phyloP scores from a whole-genome alignment of 2,113 vertebrate genomes.

The Agelaius tricolor region DNA sequence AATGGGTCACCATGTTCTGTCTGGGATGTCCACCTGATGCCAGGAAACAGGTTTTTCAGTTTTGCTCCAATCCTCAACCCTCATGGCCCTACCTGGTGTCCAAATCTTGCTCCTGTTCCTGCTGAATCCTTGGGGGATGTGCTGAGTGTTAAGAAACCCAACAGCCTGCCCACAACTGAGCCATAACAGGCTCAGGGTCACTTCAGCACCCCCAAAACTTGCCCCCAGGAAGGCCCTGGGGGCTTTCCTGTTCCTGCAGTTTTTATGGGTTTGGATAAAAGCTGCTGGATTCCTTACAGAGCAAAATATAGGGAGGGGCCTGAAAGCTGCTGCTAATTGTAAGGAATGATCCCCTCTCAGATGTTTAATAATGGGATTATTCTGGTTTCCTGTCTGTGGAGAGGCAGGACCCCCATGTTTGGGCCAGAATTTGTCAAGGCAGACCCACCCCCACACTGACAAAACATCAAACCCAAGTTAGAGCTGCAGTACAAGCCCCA shows the following conservation, averaged over 20 bases:
- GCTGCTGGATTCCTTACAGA: not conserved
- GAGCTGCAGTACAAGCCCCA: not conserved
- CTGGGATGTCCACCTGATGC: not conserved
- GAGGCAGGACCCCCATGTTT: not conserved
- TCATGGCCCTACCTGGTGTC: not conserved
- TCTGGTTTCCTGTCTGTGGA: not conserved
- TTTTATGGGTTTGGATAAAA: not conserved
- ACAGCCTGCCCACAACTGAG: not conserved
- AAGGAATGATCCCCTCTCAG: not conserved
- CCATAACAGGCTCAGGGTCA: not conserved
- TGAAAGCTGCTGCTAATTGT: not conserved
- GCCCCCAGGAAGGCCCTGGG: not conserved
- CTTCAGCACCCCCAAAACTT: not conserved
- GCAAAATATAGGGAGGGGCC: not conserved
- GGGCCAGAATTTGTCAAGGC: not conserved
- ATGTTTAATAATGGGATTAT: not conserved
- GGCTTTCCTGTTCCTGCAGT: not conserved
- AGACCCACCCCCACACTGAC: not conserved
- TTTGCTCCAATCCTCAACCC: not conserved
- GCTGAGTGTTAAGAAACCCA: not conserved
- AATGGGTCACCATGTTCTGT: not conserved
- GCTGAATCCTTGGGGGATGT: not conserved
- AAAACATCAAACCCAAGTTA: not conserved
- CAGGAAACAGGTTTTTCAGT: not conserved
- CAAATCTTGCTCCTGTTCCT: not conserved